Evolutionary conservation across 2,113 vertebrate genomes (phyloP).

Genomic region (Rattus norvegicus): DNA sequence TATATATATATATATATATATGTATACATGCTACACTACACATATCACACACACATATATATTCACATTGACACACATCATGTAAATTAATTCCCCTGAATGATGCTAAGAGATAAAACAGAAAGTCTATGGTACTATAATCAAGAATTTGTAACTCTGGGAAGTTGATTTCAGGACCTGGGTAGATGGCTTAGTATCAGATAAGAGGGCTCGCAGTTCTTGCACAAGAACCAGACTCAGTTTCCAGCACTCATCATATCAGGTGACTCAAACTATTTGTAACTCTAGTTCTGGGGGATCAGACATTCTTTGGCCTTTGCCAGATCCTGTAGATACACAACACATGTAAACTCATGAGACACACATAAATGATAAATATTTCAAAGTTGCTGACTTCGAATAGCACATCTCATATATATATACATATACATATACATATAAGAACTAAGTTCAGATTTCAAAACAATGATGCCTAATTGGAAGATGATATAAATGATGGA

Average conservation of each 20-base stretch:
- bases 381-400: neutral
- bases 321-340: neutral
- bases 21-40: too few relatives aligned
- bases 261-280: neutral
- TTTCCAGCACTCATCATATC: neutral
- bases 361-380: neutral
- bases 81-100: neutral
- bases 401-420: neutral
- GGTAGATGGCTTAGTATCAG: neutral
- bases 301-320: neutral
- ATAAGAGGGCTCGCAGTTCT: neutral
- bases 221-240: neutral
- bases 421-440: too few relatives aligned
- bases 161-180: neutral
- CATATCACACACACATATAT: too few relatives aligned
- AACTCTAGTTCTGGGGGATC: neutral
- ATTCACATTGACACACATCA: too few relatives aligned
- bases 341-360: neutral
- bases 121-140: neutral
- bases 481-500: neutral
- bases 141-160: neutral
- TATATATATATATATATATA: neutral
- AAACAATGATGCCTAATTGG: neutral
- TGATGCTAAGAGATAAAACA: neutral
- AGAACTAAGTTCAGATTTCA: neutral